A percentile compares a stretch with the other conserved stretches of the same genome.
Conservation (phyloP, 2,888 invertebrate genomes). For the Panzeria rudis region DNA sequence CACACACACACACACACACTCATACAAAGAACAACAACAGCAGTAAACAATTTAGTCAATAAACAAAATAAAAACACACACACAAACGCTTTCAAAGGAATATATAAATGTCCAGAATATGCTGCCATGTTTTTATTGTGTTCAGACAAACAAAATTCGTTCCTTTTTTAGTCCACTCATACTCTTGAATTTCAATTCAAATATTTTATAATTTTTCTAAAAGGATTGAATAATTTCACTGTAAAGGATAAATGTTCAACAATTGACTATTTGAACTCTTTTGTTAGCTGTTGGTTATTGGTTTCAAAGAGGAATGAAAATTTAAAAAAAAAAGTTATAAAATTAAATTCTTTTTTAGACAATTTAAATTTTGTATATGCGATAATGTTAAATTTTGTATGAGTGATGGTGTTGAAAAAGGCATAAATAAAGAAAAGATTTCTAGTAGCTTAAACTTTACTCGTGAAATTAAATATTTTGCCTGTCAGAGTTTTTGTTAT, state of each 20-base stretch:
- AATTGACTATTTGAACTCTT: slow-evolving; percentile 72
- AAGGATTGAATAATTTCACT: not conserved
- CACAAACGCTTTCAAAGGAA: not conserved
- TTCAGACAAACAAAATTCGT: not conserved
- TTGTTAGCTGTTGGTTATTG: not conserved
- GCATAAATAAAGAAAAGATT: not conserved
- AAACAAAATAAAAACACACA: not conserved
- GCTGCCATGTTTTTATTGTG: not conserved
- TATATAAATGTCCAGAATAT: not conserved
- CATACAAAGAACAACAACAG: not conserved
- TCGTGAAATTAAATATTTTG: slow-evolving; percentile 14
- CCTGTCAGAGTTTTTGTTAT: slow-evolving; percentile 32
- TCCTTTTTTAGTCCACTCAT: not conserved
- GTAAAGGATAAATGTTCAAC: slow-evolving; percentile 58
- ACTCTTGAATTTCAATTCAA: slow-evolving; percentile 7
- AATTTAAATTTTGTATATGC: not conserved
- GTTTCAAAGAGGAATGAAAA: not conserved
- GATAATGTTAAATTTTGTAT: not conserved
- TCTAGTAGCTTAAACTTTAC: not conserved
- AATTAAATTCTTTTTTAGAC: slow-evolving; percentile 45
- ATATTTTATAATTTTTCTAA: slow-evolving; percentile 14
- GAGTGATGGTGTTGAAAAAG: not conserved
- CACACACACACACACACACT: not conserved
- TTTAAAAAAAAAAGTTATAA: not conserved
- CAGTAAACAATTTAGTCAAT: not conserved